Percentiles rank a stretch among this genome's conserved stretches.
Conservation (phyloP, 2,113 vertebrate species). For the Tachysurus vachellii region DNA sequence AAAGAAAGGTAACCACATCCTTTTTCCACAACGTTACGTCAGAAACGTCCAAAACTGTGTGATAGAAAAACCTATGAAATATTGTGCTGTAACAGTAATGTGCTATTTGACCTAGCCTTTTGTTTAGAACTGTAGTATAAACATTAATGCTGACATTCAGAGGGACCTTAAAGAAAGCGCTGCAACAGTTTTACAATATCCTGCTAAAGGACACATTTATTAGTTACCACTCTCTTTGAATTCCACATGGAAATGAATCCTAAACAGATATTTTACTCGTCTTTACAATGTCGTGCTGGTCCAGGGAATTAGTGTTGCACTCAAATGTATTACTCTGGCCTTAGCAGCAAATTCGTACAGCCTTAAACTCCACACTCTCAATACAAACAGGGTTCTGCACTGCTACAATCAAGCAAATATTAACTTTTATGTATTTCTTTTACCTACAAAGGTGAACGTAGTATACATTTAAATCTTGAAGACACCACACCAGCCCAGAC, state of each 20-base stretch:
- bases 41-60: slow-evolving; percentile 1
- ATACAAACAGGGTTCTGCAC: neutral
- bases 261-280: neutral
- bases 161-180: neutral
- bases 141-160: neutral
- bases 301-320: neutral
- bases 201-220: neutral
- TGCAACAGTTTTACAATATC: neutral
- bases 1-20: slow-evolving; percentile 14
- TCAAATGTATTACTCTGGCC: neutral
- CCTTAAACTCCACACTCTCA: neutral
- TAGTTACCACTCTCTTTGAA: neutral
- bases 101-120: neutral
- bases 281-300: neutral
- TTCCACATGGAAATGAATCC: neutral
- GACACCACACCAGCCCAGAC: neutral
- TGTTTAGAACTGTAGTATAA: neutral
- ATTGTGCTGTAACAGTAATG: neutral
- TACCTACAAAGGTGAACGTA: neutral
- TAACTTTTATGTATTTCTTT: neutral
- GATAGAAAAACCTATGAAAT: neutral
- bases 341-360: neutral
- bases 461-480: neutral
- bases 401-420: neutral
- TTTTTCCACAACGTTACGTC: slow-evolving; percentile 20